A percentile compares a stretch with the other conserved stretches of the same genome.
Conservation (phyloP, 2,797 vertebrate species). For the Parotocinclus haroldoi region DNA sequence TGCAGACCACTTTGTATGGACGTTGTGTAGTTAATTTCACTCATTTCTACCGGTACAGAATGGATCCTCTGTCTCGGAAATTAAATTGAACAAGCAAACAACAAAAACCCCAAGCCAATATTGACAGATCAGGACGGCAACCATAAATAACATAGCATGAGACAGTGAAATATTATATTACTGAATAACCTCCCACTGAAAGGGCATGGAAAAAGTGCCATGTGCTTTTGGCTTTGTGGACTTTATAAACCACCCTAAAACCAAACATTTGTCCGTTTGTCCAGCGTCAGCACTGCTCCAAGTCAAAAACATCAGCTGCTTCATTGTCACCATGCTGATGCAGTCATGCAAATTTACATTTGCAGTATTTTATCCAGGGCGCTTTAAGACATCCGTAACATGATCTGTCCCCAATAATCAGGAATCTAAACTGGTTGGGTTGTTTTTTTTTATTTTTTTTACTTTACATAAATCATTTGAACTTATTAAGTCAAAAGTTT, state of each 20-base stretch:
- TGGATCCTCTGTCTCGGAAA: not conserved
- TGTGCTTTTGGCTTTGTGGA: not conserved
- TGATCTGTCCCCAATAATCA: too few relatives aligned
- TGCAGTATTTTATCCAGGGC: too few relatives aligned
- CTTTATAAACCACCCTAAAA: slow-evolving; percentile 15
- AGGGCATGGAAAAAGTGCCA: not conserved
- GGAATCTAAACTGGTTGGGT: too few relatives aligned
- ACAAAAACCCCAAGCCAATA: slow-evolving; percentile 7
- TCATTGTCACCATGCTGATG: too few relatives aligned
- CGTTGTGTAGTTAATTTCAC: too few relatives aligned
- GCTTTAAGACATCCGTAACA: too few relatives aligned
- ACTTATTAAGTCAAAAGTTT: too few relatives aligned
- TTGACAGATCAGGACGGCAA: not conserved
- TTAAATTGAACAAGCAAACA: not conserved
- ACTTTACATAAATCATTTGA: too few relatives aligned
- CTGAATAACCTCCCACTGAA: not conserved
- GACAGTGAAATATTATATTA: not conserved
- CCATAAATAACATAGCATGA: not conserved
- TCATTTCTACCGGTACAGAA: not conserved
- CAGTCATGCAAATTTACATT: too few relatives aligned
- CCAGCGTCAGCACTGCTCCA: not conserved
- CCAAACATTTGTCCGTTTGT: slow-evolving; percentile 21
- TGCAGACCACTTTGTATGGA: too few relatives aligned
- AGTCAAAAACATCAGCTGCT: too few relatives aligned
- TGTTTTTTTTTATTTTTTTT: too few relatives aligned